Conservation (phyloP, 2,113 vertebrate genomes). For the Ahaetulla prasina region DNA sequence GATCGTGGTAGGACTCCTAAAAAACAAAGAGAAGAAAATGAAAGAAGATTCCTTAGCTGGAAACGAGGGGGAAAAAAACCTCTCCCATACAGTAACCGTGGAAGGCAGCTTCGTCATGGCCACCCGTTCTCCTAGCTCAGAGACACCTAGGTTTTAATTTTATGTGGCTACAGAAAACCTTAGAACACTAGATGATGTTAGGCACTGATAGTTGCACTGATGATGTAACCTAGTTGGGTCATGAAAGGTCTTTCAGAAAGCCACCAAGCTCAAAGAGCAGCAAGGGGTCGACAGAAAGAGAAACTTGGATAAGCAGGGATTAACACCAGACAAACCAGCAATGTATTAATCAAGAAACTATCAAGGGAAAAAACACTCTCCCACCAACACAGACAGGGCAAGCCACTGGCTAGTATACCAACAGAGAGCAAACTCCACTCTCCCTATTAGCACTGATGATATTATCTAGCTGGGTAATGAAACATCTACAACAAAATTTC, state of each 20-base stretch:
- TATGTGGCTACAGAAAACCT: not conserved
- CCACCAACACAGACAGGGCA: too few relatives aligned
- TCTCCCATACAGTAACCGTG: not conserved
- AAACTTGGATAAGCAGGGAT: too few relatives aligned
- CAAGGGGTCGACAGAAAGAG: too few relatives aligned
- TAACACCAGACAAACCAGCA: too few relatives aligned
- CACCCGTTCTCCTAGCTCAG: not conserved
- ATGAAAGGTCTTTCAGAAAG: not conserved
- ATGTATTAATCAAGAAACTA: too few relatives aligned
- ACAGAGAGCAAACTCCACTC: too few relatives aligned
- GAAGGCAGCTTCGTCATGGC: too few relatives aligned
- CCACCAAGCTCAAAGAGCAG: not conserved
- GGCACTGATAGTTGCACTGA: not conserved
- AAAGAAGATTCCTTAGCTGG: not conserved
- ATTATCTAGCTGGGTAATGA: too few relatives aligned
- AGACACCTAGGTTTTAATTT: not conserved
- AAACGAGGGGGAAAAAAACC: not conserved
- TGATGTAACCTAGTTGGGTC: not conserved
- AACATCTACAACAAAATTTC: too few relatives aligned
- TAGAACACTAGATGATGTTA: not conserved
- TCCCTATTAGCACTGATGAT: too few relatives aligned
- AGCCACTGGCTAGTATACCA: too few relatives aligned
- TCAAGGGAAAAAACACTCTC: too few relatives aligned
- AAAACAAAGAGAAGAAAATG: not conserved
- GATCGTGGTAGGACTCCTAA: slow-evolving; percentile 5